phyloP scores from a whole-genome alignment of 2,797 vertebrate species.

The Syncerus caffer region DNA sequence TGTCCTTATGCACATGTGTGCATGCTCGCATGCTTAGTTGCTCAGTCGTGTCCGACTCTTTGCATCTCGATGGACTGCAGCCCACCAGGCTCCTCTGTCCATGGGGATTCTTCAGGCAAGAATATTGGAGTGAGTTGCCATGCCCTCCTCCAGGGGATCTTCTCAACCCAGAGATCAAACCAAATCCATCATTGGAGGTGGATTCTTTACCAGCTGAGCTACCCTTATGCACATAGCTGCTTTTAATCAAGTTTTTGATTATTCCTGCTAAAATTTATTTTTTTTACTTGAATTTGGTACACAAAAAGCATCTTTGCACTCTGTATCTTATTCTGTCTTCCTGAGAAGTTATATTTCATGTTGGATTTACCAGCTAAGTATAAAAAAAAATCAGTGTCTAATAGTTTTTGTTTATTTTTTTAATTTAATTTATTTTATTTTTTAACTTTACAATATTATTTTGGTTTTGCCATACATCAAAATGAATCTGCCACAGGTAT shows the following conservation, averaged over 20 bases:
- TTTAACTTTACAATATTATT: too few relatives aligned
- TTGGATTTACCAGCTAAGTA: neutral
- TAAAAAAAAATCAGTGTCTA: neutral
- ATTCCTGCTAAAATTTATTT: neutral
- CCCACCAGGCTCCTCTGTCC: neutral
- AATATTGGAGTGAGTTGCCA: neutral
- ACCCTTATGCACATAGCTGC: neutral
- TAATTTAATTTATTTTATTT: too few relatives aligned
- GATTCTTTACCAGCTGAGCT: neutral
- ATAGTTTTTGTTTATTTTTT: neutral
- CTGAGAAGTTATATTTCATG: neutral
- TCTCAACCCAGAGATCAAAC: neutral
- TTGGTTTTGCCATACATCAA: too few relatives aligned
- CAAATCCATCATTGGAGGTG: accelerated
- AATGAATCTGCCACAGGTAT: too few relatives aligned
- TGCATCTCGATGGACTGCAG: neutral
- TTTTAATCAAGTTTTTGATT: neutral
- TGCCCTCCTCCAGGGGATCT: neutral
- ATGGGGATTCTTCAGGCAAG: neutral
- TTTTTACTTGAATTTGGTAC: neutral
- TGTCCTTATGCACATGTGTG: neutral
- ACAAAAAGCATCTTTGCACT: neutral
- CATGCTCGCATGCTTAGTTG: accelerated
- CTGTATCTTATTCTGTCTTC: neutral
- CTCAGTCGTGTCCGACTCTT: neutral